Conservation (phyloP, 2,797 vertebrate species). For the Paguma larvata region DNA sequence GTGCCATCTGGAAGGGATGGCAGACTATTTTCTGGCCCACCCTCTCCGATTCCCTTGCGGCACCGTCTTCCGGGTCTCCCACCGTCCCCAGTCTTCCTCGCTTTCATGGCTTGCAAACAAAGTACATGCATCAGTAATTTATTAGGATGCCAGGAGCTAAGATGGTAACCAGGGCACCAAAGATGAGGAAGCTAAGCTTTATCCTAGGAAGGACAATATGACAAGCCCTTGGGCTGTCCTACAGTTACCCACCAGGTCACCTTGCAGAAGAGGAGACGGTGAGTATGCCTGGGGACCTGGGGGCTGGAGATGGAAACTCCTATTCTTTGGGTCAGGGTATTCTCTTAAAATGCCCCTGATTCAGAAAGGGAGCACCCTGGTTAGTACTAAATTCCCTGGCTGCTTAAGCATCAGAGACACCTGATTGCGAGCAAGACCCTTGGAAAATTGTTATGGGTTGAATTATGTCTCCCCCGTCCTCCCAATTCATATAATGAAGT, state of each 20-base stretch:
- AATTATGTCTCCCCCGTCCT: background rate
- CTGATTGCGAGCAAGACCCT: background rate
- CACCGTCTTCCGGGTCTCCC: background rate
- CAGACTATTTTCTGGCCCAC: background rate
- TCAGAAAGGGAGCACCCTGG: background rate
- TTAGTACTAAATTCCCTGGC: background rate
- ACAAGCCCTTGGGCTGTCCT: background rate
- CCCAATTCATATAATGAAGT: background rate
- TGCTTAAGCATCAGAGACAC: background rate
- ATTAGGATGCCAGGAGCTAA: background rate
- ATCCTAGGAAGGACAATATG: background rate
- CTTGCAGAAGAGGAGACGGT: background rate
- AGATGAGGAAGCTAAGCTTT: background rate
- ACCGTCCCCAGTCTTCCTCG: background rate
- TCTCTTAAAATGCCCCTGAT: background rate
- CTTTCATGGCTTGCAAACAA: background rate
- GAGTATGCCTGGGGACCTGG: background rate
- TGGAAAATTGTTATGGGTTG: background rate
- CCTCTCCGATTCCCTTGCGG: background rate
- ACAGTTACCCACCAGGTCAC: background rate
- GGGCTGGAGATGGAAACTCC: background rate
- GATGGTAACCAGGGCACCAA: background rate
- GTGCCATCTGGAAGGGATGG: background rate
- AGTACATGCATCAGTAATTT: background rate
- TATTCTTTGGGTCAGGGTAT: background rate